Evolutionary conservation across 2,888 invertebrate genomes (phyloP), one percentile per base, ranked within the genome.

Genomic region (Ichneumon xanthorius): DNA sequence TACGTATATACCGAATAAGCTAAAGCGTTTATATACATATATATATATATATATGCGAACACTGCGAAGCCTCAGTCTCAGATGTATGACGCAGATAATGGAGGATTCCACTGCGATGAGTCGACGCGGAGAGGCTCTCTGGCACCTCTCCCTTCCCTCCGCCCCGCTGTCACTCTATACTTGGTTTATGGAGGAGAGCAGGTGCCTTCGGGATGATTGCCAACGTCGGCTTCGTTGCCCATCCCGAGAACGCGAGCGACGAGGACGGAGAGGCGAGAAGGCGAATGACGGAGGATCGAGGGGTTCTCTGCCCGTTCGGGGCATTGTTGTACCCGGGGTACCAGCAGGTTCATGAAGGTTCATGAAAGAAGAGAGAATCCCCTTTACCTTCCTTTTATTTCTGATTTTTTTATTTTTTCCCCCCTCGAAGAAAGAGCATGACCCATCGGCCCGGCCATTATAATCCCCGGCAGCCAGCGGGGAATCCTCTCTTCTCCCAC

Each of bases 21-120:
- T 22, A 19, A 65, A 22, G 33, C 63, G 45, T 77, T 2, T 63
- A 50, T 19, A 0, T 50, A 40, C 19, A 26, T 40, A 68, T 19
- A 40, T 9, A 37, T 40, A 68, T 30, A 48, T 75, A 19, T 50
- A 55, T 63, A 63, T 26, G n/a, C 65, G 53, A 50, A 30, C 40
- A 65, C 58, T 48, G 68, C 48, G 80, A 84, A 84, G 77, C 50
- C 53, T 72, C 55, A 19, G 9, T 53, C 80, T 73, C 75, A 76
- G 82, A 87, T 85, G 79, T 82, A 87, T 88, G 82, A 88, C 87
- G 87, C 87, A 81, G 88, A 84, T 87, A 87, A 84, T 84, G 82
- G 70, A 82, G 85, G 85, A 87, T 88, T 88, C 88, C 85, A 80
- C 84, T 78, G 82, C 86, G 87, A 88, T 88, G 88, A 87, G 85